These are phyloP conservation scores for Sipha maydis DNA, from an alignment of 2,888 invertebrate genomes.

Conservation along the genomic window DNA sequence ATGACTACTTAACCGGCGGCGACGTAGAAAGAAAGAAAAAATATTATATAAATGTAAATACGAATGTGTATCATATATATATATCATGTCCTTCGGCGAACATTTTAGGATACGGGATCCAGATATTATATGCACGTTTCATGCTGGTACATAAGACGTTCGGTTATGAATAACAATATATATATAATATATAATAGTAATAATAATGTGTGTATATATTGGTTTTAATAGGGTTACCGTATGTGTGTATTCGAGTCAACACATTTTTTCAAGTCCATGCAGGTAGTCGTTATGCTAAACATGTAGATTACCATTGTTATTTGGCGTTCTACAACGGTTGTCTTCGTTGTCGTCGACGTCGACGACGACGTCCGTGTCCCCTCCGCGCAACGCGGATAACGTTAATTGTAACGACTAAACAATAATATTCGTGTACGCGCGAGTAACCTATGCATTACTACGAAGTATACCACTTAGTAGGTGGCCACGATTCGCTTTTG, in stretches of 20 bases:
- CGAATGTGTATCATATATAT: background rate
- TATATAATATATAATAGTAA: background rate
- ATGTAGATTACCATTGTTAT: constrained; percentile 58
- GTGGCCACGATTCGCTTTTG: too few relatives aligned
- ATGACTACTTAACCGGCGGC: constrained; percentile 51
- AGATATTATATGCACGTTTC: constrained; percentile 38
- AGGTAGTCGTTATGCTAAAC: constrained; percentile 60
- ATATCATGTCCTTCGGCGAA: constrained; percentile 44
- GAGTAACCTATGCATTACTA: background rate
- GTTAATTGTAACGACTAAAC: constrained; percentile 38
- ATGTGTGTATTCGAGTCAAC: constrained; percentile 40
- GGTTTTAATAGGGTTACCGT: constrained; percentile 37
- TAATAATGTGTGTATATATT: constrained; percentile 31
- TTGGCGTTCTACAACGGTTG: constrained; percentile 26
- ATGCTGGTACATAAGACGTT: constrained; percentile 62
- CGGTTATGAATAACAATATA: constrained; percentile 59
- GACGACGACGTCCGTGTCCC: background rate
- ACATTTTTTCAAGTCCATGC: constrained; percentile 48
- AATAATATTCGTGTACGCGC: background rate
- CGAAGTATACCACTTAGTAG: background rate
- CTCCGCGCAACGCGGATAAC: constrained; percentile 6
- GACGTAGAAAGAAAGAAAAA: constrained; percentile 12
- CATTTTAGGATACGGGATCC: constrained; percentile 58
- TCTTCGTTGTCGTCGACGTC: background rate
- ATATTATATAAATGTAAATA: background rate